Conservation (phyloP, 92 coral and sea anemone genomes). For the Parazoanthus atlanticus region DNA sequence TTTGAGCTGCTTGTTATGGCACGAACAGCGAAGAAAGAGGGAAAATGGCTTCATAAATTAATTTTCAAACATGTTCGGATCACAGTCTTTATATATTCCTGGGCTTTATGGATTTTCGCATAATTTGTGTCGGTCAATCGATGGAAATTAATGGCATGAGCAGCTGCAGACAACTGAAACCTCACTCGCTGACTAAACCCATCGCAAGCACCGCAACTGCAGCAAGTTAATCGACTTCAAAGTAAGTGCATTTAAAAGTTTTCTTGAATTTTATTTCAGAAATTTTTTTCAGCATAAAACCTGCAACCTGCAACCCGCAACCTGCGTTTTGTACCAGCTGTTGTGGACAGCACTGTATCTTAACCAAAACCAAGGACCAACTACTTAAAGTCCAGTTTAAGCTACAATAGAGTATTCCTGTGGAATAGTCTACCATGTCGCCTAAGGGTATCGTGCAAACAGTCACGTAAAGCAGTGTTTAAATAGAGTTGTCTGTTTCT, state of each 20-base stretch:
- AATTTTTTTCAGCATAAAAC: background rate
- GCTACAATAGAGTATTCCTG: no score
- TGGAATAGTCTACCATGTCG: no score
- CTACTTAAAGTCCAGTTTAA: no score
- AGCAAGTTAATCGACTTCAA: background rate
- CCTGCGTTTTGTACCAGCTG: conserved; percentile 7
- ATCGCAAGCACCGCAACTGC: conserved; percentile 9
- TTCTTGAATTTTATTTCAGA: conserved; percentile 1
- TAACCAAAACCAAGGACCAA: no score
- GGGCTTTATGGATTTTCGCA: background rate
- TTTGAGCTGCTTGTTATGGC: conserved; percentile 4
- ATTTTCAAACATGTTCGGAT: background rate
- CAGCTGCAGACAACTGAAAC: conserved; percentile 13
- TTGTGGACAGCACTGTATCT: no score
- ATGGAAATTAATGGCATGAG: background rate
- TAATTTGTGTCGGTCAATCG: background rate
- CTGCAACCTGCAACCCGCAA: background rate
- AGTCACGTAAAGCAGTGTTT: no score
- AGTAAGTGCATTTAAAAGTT: background rate
- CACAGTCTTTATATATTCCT: background rate
- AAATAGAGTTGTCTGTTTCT: no score
- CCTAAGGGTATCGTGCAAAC: no score
- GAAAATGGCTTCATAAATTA: background rate
- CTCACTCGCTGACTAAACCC: conserved; percentile 13
- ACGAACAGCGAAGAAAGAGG: conserved; percentile 6